Evolutionary conservation across 2,113 vertebrate genomes (phyloP).

Genomic region (Chionodraco myersi): DNA sequence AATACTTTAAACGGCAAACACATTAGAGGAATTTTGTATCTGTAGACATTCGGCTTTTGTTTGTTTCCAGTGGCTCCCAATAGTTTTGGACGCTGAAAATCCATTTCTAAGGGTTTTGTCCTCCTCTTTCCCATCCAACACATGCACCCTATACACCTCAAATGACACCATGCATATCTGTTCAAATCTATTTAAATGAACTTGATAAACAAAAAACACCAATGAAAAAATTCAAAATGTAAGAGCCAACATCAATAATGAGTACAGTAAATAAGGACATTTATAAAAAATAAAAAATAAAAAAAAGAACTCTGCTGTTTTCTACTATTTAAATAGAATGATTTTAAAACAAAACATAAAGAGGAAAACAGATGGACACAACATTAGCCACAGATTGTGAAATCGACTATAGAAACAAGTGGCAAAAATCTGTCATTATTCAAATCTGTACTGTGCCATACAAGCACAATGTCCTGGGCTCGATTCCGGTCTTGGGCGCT

Average conservation of each 20-base stretch:
- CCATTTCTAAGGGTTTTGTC: not conserved
- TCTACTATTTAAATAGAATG: not conserved
- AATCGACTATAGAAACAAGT: too few species aligned
- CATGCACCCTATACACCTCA: not conserved
- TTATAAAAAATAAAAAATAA: not conserved
- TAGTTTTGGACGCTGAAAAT: too few species aligned
- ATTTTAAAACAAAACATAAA: not conserved
- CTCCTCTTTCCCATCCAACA: not conserved
- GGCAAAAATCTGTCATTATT: too few species aligned
- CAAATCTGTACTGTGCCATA: too few species aligned
- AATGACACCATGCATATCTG: not conserved
- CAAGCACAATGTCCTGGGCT: too few species aligned
- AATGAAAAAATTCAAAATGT: not conserved
- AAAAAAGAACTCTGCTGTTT: not conserved
- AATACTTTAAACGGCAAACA: not conserved
- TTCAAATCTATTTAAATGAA: too few species aligned
- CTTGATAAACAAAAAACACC: not conserved
- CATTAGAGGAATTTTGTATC: not conserved
- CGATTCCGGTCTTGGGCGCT: too few species aligned
- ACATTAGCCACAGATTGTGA: too few species aligned
- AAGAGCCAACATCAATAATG: not conserved
- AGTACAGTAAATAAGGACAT: not conserved
- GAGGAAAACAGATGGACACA: too few species aligned
- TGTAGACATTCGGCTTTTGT: not conserved
- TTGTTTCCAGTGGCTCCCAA: not conserved